A percentile compares a stretch with the other conserved stretches of the same genome.
phyloP scores from a whole-genome alignment of 1,140 invertebrate species.

The Drosophila bocqueti region DNA sequence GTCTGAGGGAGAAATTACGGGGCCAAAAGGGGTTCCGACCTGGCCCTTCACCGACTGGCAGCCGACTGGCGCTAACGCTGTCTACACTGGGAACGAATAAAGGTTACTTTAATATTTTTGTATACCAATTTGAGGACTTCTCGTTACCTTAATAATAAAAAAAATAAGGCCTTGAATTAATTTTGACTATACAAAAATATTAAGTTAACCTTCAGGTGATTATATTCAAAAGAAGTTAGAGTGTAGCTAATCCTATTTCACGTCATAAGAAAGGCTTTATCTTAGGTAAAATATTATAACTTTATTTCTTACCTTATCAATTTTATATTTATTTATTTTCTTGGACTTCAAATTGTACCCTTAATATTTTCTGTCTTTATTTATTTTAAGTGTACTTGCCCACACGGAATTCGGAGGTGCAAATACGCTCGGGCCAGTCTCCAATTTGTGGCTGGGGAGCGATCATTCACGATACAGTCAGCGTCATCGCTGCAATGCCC shows the following conservation, averaged over 20 bases:
- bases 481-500: slow-evolving; percentile 46
- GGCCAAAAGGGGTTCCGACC: slow-evolving; percentile 5
- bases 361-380: background rate
- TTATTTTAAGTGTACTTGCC: slow-evolving; percentile 41
- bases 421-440: slow-evolving; percentile 80
- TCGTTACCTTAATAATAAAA: no score
- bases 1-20: background rate
- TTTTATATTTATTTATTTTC: background rate
- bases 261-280: background rate
- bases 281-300: background rate
- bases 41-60: slow-evolving; percentile 68
- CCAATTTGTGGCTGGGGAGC: slow-evolving; percentile 78
- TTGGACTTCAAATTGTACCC: background rate
- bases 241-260: background rate
- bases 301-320: background rate
- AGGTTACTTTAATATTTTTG: background rate
- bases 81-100: slow-evolving; percentile 18
- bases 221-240: background rate
- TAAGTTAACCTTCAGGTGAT: background rate
- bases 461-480: slow-evolving; percentile 70
- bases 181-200: background rate
- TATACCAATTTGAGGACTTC: background rate
- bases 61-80: slow-evolving; percentile 73
- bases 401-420: slow-evolving; percentile 84
- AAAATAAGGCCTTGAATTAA: background rate